Evolutionary conservation across 2,888 invertebrate species (phyloP), one percentile per base, ranked within the genome.

Genomic region (Tiphia femorata): DNA sequence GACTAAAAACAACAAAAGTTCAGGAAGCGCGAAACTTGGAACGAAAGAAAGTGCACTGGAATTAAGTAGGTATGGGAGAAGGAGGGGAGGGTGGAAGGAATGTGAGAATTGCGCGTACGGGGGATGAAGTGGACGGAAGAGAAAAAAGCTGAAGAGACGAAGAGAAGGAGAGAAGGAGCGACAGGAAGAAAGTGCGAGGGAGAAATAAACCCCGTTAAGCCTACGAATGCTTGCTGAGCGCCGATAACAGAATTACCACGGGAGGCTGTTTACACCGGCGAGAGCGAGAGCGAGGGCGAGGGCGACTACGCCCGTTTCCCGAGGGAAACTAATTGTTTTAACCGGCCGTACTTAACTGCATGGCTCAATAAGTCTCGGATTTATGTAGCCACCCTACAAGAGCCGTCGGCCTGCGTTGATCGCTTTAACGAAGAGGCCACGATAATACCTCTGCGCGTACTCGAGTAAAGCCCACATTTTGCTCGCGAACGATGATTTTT

Each of bases 241-340:
- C 70, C 69, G 77, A 78, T 78, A 78, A 78, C 72, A 70, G 75
- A 75, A 76, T 77, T 75, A 77, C 65, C 56, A 61, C 52, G 44
- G 56, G 64, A 62, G 65, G 62, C 57, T 70, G 67, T 70, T 67
- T 71, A 68, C 62, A 54, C 49, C 64, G 55, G 55, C n/a, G n/a
- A n/a, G n/a, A n/a, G n/a, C n/a, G n/a, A n/a, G n/a, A n/a, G n/a
- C n/a, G n/a, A n/a, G n/a, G n/a, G n/a, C n/a, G n/a, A n/a, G n/a
- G 66, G 67, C 62, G 59, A 61, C 38, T 53, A 50, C 52, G 53
- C 50, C 51, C 42, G 54, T 55, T n/a, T 33, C 57, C 48, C 52
- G 33, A 42, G 62, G 41, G 42, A 43, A 49, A 52, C 64, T 66
- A 71, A 75, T 72, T 70, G 70, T 72, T 72, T 73, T 70, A 74